Conservation (phyloP, 2,888 invertebrate genomes). For the Sminthurinus aureus region DNA sequence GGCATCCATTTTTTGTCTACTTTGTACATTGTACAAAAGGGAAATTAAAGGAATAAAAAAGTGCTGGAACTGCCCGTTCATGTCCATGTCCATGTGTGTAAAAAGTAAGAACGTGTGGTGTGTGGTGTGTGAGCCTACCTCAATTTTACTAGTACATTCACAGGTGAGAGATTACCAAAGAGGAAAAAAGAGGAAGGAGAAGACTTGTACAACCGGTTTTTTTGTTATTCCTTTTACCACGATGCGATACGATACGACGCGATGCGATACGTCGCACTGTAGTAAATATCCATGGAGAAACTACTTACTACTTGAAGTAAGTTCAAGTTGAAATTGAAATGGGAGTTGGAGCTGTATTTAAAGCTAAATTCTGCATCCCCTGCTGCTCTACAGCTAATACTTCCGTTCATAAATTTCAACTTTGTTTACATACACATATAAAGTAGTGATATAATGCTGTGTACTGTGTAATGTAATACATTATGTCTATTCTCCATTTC, state of each 20-base stretch:
- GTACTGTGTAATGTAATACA: background rate
- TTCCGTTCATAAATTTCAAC: constrained; percentile 1
- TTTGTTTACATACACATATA: background rate
- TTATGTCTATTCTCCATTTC: too few species aligned
- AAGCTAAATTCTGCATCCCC: too few species aligned
- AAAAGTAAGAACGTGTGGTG: too few species aligned
- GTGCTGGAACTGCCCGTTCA: too few species aligned
- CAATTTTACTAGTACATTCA: background rate
- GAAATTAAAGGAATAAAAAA: background rate
- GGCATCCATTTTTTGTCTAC: background rate
- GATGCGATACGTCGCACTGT: too few species aligned
- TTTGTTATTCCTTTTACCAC: background rate
- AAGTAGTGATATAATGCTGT: too few species aligned
- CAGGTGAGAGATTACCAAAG: constrained; percentile 8
- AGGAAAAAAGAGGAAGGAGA: background rate
- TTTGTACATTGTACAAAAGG: background rate
- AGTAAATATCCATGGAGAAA: background rate
- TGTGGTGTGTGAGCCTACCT: background rate
- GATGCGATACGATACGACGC: too few species aligned
- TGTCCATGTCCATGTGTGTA: too few species aligned
- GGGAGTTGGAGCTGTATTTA: too few species aligned
- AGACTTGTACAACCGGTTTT: constrained; percentile 31
- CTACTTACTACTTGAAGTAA: too few species aligned
- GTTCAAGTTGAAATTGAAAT: too few species aligned
- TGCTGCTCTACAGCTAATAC: background rate